phyloP scores from a whole-genome alignment of 2,113 vertebrate species.

The Microcebus murinus region DNA sequence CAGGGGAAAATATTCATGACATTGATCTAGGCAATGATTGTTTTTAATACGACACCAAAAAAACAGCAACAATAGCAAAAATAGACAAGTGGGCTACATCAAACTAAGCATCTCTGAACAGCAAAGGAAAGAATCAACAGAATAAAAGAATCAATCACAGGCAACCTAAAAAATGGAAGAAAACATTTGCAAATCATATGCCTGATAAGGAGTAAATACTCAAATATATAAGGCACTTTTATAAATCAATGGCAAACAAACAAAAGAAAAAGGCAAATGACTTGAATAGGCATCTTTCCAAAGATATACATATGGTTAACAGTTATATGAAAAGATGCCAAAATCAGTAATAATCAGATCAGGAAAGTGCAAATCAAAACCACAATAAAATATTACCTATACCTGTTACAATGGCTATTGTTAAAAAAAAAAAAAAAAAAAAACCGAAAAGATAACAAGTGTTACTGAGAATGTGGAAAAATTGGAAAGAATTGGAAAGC shows the following conservation, averaged over 20 bases:
- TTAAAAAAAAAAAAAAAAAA: neutral
- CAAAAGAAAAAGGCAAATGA: too few relatives aligned
- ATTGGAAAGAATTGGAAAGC: neutral
- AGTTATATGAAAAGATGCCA: neutral
- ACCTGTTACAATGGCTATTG: neutral
- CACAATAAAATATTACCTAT: neutral
- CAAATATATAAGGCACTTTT: neutral
- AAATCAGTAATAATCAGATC: neutral
- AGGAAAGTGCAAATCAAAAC: neutral
- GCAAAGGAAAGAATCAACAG: neutral
- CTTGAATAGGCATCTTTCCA: neutral
- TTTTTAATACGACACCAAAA: neutral
- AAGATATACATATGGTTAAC: neutral
- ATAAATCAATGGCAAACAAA: neutral
- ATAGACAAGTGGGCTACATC: neutral
- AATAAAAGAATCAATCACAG: neutral
- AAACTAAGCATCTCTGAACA: neutral
- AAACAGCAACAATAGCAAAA: neutral
- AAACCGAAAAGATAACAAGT: too few relatives aligned
- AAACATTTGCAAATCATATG: neutral
- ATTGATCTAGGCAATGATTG: neutral
- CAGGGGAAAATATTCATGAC: neutral
- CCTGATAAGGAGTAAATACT: neutral
- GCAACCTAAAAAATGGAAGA: neutral
- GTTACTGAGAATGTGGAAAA: neutral